Evolutionary conservation across 2,113 vertebrate genomes (phyloP).

Genomic region (Odobenus rosmarus): DNA sequence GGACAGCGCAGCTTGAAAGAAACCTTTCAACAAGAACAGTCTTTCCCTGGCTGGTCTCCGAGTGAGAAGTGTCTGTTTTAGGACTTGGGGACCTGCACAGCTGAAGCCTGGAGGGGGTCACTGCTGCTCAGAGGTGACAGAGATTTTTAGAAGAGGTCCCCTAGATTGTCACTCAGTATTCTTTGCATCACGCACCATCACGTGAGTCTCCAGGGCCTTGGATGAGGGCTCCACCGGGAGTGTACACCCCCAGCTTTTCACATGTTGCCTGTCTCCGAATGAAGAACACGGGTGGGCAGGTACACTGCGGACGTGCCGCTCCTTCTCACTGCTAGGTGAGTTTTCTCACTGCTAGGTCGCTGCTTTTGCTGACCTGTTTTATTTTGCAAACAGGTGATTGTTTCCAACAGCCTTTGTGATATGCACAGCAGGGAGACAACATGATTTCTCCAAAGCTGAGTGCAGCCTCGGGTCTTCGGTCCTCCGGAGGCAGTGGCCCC

Average conservation of each 20-base stretch:
- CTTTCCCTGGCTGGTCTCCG: neutral
- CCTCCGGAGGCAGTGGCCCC: neutral
- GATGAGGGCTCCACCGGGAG: rapidly evolving
- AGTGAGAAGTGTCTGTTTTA: neutral
- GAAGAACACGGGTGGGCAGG: too few relatives aligned
- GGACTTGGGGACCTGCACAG: neutral
- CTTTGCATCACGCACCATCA: too few relatives aligned
- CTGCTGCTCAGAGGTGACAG: neutral
- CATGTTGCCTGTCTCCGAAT: too few relatives aligned
- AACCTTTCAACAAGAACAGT: neutral
- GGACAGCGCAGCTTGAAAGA: neutral
- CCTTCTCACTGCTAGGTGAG: neutral
- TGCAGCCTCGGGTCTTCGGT: neutral
- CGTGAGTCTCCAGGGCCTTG: too few relatives aligned
- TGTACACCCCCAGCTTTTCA: neutral
- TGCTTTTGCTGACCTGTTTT: neutral
- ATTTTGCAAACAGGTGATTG: neutral
- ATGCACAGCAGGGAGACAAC: neutral
- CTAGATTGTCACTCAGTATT: neutral
- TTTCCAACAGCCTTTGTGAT: neutral
- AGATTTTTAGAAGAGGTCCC: rapidly evolving
- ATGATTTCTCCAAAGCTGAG: neutral
- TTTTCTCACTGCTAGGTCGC: rapidly evolving
- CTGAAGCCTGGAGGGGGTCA: neutral
- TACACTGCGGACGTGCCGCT: rapidly evolving